A percentile compares a stretch with the other conserved stretches of the same genome.
Evolutionary conservation across 2,797 vertebrate genomes (phyloP).

Genomic region (Morus bassanus): DNA sequence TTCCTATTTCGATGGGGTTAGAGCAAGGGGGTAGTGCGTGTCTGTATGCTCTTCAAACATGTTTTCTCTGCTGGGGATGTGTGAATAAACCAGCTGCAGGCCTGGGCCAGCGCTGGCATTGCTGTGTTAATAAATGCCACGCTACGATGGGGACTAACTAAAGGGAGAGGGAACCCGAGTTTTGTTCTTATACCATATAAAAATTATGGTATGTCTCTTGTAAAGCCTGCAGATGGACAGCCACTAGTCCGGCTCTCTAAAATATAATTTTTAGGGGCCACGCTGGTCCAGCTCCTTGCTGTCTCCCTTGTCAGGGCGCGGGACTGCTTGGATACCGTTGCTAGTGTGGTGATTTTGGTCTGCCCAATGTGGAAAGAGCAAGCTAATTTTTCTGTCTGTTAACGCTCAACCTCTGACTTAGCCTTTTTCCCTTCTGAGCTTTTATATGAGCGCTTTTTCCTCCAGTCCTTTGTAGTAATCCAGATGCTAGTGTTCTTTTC

Average conservation of each 20-base stretch:
- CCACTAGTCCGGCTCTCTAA: not conserved
- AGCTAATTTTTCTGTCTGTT: constrained; percentile 6
- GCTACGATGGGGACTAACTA: not conserved
- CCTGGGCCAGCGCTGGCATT: fast-evolving
- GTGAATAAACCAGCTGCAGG: not conserved
- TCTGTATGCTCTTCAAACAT: fast-evolving
- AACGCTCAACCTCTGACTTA: constrained; percentile 25
- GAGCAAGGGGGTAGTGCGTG: not conserved
- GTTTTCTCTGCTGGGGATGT: fast-evolving
- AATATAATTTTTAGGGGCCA: not conserved
- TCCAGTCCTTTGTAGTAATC: constrained; percentile 39
- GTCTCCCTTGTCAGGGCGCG: fast-evolving
- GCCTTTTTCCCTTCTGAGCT: constrained; percentile 10
- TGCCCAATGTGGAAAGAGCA: not conserved
- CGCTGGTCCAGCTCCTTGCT: not conserved
- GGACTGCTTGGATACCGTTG: not conserved
- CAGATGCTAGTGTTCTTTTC: constrained; percentile 52
- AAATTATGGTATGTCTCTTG: not conserved
- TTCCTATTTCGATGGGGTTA: not conserved
- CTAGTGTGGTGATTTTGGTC: not conserved
- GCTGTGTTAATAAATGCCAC: not conserved
- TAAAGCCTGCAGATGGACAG: not conserved
- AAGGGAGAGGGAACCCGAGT: not conserved
- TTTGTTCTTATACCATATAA: not conserved
- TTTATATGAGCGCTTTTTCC: not conserved